A percentile compares a stretch with the other conserved stretches of the same genome.
phyloP scores from a whole-genome alignment of 2,113 vertebrate genomes.

The Toxostoma redivivum region DNA sequence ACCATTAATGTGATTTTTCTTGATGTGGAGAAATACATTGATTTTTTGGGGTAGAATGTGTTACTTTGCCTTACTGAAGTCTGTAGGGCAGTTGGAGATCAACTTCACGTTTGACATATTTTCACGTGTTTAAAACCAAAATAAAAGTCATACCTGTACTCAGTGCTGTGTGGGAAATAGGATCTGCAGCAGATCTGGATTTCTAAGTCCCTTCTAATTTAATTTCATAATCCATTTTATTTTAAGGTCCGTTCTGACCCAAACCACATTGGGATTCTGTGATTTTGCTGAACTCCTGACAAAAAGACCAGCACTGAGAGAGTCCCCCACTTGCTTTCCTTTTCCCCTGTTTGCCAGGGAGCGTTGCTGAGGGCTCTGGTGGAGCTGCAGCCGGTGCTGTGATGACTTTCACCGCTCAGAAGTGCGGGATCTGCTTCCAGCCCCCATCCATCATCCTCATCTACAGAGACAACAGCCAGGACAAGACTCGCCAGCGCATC shows the following conservation, averaged over 20 bases:
- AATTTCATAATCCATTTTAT: not conserved
- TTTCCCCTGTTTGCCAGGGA: not conserved
- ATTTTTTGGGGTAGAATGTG: not conserved
- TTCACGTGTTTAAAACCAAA: not conserved
- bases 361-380: not conserved
- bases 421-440: constrained; percentile 87
- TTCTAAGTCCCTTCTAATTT: not conserved
- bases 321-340: not conserved
- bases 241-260: not conserved
- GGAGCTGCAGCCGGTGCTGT: not conserved
- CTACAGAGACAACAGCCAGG: constrained; percentile 72
- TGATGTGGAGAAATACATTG: not conserved
- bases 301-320: not conserved
- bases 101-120: not conserved
- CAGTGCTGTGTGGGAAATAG: not conserved
- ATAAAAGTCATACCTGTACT: not conserved
- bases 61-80: not conserved
- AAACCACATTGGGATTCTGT: not conserved
- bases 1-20: not conserved
- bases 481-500: constrained; percentile 80
- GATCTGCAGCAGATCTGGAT: not conserved
- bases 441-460: constrained; percentile 88
- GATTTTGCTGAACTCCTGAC: not conserved
- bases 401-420: constrained; percentile 80
- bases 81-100: not conserved